Conservation (phyloP, 2,113 vertebrate species). For the Oceanodroma tethys region DNA sequence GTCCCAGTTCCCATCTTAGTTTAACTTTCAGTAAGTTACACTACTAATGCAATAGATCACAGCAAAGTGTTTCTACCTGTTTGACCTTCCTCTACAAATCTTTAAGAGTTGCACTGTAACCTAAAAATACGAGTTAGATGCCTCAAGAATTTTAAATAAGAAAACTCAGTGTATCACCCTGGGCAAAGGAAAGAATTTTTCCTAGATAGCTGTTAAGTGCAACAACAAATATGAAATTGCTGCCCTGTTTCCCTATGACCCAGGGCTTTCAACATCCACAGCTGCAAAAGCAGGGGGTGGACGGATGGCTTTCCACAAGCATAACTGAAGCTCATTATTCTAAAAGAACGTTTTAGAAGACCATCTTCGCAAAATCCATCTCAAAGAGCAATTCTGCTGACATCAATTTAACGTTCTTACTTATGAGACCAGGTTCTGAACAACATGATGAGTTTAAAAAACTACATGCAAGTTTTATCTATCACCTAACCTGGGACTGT, state of each 20-base stretch:
- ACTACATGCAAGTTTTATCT: neutral
- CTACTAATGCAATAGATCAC: neutral
- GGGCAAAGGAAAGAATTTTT: neutral
- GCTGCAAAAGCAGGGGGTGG: neutral
- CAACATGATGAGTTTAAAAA: neutral
- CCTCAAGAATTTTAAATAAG: neutral
- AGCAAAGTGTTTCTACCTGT: neutral
- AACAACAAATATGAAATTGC: neutral
- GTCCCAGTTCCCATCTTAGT: neutral
- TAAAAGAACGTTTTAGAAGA: neutral
- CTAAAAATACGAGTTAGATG: neutral
- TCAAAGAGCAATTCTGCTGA: neutral
- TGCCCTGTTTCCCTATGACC: neutral
- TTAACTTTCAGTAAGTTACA: neutral
- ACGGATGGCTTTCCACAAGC: neutral
- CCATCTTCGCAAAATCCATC: neutral
- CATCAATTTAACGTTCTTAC: neutral
- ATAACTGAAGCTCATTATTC: neutral
- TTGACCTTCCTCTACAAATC: neutral
- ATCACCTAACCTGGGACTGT: neutral
- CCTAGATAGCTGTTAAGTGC: neutral
- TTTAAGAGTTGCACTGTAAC: neutral
- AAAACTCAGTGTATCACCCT: neutral
- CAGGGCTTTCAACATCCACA: neutral
- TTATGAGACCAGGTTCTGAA: neutral